Evolutionary conservation across 2,797 vertebrate genomes (phyloP).

Genomic region (Crypturellus tataupa): DNA sequence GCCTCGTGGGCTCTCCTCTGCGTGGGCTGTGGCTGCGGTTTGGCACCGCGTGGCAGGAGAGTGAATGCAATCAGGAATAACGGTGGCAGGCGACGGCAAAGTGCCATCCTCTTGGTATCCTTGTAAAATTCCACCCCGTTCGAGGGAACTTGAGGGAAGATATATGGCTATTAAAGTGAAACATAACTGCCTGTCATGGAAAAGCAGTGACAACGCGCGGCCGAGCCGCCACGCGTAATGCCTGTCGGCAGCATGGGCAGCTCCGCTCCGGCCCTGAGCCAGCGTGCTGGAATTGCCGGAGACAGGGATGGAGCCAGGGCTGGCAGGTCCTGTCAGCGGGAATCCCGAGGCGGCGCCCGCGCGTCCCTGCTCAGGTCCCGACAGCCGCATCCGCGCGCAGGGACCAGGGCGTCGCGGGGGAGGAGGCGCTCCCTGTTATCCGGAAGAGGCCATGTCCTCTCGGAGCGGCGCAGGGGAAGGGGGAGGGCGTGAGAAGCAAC

Average conservation of each 20-base stretch:
- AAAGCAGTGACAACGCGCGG: slow-evolving; percentile 65
- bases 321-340: slow-evolving; percentile 75
- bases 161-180: slow-evolving; percentile 77
- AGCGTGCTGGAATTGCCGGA: slow-evolving; percentile 59
- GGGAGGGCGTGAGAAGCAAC: slow-evolving; percentile 50
- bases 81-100: neutral
- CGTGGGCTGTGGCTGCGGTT: neutral
- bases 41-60: neutral
- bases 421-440: neutral
- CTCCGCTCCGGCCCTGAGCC: slow-evolving; percentile 55
- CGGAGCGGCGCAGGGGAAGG: neutral
- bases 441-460: neutral
- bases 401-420: neutral
- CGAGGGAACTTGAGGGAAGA: slow-evolving; percentile 47
- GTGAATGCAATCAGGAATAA: neutral
- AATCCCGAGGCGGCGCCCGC: slow-evolving; percentile 62
- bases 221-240: slow-evolving; percentile 45
- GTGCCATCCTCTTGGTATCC: slow-evolving; percentile 39
- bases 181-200: slow-evolving; percentile 77
- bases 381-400: slow-evolving; percentile 68
- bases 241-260: slow-evolving; percentile 68
- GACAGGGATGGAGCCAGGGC: slow-evolving; percentile 74
- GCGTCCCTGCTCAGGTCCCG: slow-evolving; percentile 57
- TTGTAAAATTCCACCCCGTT: slow-evolving; percentile 34
- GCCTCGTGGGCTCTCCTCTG: neutral